phyloP scores from a whole-genome alignment of 2,888 invertebrate genomes.

The Caenorhabditis sp. region DNA sequence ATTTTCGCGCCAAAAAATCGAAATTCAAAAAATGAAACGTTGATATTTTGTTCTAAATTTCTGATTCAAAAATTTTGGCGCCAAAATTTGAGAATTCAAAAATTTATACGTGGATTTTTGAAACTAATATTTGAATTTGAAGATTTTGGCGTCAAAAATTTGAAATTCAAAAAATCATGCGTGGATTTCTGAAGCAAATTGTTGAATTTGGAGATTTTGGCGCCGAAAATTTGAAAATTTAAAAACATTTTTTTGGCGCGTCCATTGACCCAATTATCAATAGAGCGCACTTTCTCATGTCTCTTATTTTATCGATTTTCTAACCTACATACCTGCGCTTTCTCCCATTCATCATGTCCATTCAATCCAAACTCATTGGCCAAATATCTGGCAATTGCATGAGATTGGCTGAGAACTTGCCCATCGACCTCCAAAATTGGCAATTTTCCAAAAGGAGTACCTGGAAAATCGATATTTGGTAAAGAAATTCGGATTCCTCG shows the following conservation, averaged over 20 bases:
- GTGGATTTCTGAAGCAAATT: too few species aligned
- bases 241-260: background rate
- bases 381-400: constrained; percentile 45
- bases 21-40: too few species aligned
- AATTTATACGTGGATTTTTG: too few species aligned
- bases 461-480: constrained; percentile 8
- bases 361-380: constrained; percentile 32
- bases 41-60: too few species aligned
- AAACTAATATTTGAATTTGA: too few species aligned
- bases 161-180: too few species aligned
- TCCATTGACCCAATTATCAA: background rate
- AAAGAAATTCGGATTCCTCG: too few species aligned
- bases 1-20: too few species aligned
- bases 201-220: background rate
- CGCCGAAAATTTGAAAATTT: background rate
- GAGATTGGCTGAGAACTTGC: constrained; percentile 34
- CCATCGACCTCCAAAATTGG: constrained; percentile 50
- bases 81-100: too few species aligned
- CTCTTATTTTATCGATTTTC: background rate
- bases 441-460: constrained; percentile 40
- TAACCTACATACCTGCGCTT: background rate
- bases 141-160: constrained; percentile 12
- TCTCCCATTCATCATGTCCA: constrained; percentile 6
- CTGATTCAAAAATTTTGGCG: too few species aligned
- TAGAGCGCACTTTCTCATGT: background rate